These are phyloP conservation scores for Drosophila parthenogenetica DNA, from an alignment of 2,888 invertebrate genomes.

Conservation along the genomic window DNA sequence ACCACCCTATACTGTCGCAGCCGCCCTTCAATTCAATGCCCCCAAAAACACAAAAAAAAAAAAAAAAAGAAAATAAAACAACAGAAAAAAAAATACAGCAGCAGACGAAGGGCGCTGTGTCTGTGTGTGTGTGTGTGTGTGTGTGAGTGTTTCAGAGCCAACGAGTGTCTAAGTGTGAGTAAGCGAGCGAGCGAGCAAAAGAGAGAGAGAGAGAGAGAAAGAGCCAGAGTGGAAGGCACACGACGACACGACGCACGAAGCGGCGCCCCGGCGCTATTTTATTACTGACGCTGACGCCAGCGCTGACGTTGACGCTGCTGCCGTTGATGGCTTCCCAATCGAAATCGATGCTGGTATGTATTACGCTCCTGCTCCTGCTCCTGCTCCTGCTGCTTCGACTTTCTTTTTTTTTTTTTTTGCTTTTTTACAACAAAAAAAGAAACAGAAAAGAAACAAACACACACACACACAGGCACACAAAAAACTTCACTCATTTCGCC, in stretches of 20 bases:
- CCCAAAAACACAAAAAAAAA: conserved; percentile 43
- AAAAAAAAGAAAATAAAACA: conserved; percentile 20
- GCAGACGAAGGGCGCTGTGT: conserved; percentile 49
- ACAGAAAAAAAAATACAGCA: conserved; percentile 33
- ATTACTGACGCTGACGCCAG: conserved; percentile 22
- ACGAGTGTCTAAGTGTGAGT: background rate
- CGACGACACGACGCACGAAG: conserved; percentile 55
- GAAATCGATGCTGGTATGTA: conserved; percentile 84
- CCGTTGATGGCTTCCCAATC: conserved; percentile 85
- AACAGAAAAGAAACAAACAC: conserved; percentile 16
- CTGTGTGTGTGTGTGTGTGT: background rate
- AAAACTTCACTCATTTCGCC: conserved; percentile 26
- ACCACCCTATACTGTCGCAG: conserved; percentile 19
- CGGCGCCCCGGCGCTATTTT: conserved; percentile 32
- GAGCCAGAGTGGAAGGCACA: conserved; percentile 27
- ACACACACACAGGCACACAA: background rate
- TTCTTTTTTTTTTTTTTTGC: conserved; percentile 36
- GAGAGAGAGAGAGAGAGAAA: conserved; percentile 18
- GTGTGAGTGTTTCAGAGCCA: conserved; percentile 2
- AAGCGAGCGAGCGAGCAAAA: conserved; percentile 9
- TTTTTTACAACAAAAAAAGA: conserved; percentile 11
- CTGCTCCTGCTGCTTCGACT: conserved; percentile 22
- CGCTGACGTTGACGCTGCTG: conserved; percentile 51
- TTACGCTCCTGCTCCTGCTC: conserved; percentile 40
- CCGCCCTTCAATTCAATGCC: conserved; percentile 72